phyloP scores from a whole-genome alignment of 2,113 vertebrate genomes.

The Dasyprocta punctata region DNA sequence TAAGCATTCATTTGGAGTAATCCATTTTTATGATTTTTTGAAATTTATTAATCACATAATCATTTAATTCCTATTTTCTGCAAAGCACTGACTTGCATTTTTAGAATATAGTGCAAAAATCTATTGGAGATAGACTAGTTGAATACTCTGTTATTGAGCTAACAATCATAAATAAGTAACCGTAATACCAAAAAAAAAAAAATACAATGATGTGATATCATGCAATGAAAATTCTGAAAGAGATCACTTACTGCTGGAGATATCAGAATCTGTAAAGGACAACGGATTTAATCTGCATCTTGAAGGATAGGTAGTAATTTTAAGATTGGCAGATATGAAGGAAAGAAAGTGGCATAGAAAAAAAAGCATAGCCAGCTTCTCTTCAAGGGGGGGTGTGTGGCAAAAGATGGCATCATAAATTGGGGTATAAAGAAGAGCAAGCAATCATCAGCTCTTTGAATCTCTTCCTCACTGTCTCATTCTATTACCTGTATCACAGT shows the following conservation, averaged over 20 bases:
- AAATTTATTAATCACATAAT: too few relatives aligned
- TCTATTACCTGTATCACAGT: not conserved
- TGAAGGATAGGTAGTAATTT: not conserved
- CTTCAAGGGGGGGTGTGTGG: not conserved
- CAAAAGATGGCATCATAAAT: not conserved
- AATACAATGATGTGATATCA: not conserved
- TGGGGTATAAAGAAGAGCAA: not conserved
- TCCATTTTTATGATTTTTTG: too few relatives aligned
- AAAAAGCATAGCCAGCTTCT: not conserved
- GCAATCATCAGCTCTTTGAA: not conserved
- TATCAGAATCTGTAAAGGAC: not conserved
- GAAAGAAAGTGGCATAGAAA: not conserved
- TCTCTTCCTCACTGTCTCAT: not conserved
- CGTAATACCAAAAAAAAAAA: not conserved
- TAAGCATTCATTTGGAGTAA: too few relatives aligned
- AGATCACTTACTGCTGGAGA: not conserved
- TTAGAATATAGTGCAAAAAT: too few relatives aligned
- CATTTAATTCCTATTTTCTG: too few relatives aligned
- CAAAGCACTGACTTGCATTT: too few relatives aligned
- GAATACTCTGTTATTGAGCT: too few relatives aligned
- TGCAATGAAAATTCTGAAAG: not conserved
- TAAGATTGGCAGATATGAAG: not conserved
- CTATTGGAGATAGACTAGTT: too few relatives aligned
- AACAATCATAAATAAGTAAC: not conserved
- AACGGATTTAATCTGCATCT: not conserved